A percentile compares a stretch with the other conserved stretches of the same genome.
These are phyloP conservation scores for Nebria ingens DNA, from an alignment of 1,140 invertebrate species.

Conservation along the genomic window DNA sequence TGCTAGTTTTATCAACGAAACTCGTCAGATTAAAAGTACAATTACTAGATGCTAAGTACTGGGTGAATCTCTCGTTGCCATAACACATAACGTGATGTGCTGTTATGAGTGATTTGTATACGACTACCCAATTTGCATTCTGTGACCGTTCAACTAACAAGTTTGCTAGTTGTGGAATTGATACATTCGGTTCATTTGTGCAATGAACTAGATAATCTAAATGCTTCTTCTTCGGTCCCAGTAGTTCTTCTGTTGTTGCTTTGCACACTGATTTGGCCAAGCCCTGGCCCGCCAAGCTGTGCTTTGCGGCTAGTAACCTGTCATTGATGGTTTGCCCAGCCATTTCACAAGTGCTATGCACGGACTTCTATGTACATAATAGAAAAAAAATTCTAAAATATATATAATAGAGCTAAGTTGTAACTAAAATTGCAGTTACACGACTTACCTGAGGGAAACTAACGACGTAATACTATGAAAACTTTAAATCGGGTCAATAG, in stretches of 20 bases:
- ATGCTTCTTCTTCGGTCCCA: conserved; percentile 99
- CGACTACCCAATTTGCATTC: conserved; percentile 96
- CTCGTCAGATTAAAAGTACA: conserved; percentile 96
- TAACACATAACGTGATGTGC: conserved; percentile 99
- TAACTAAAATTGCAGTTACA: not conserved
- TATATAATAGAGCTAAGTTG: not conserved
- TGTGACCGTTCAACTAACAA: conserved; percentile 95
- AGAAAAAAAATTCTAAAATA: not conserved
- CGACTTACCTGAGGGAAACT: not conserved
- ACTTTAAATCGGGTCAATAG: not conserved
- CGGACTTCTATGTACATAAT: not conserved
- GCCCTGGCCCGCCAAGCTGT: conserved; percentile 97
- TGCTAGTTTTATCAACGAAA: conserved; percentile 94
- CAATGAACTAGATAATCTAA: conserved; percentile 99
- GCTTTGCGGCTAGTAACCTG: conserved; percentile 91
- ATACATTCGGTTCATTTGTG: conserved; percentile 99
- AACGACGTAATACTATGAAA: not conserved
- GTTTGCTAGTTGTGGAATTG: conserved; percentile 97
- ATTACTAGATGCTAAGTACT: conserved; percentile 98
- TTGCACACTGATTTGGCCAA: conserved; percentile 99
- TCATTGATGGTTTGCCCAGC: conserved; percentile 97
- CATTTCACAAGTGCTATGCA: conserved; percentile 39
- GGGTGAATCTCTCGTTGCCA: conserved; percentile 99
- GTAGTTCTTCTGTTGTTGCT: conserved; percentile 99
- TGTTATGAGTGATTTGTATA: conserved; percentile 96